phyloP scores from a whole-genome alignment of 2,888 invertebrate species.

The Hirtodrosophila duncani region DNA sequence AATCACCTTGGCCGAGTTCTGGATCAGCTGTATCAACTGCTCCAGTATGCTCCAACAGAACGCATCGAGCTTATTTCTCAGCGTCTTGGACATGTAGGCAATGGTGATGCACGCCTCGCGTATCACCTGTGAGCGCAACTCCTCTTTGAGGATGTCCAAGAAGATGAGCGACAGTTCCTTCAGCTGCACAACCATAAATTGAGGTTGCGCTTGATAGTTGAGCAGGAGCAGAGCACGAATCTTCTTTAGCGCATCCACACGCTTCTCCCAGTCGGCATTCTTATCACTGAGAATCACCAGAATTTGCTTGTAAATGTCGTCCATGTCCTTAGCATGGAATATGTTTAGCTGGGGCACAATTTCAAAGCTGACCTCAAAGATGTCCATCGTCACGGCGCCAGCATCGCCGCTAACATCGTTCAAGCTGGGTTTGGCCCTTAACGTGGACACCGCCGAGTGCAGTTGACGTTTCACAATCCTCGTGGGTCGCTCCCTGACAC shows the following conservation, averaged over 20 bases:
- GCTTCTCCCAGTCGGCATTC: constrained; percentile 94
- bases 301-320: constrained; percentile 87
- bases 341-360: constrained; percentile 89
- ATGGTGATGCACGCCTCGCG: constrained; percentile 97
- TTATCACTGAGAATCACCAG: constrained; percentile 88
- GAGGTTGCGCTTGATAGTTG: constrained; percentile 84
- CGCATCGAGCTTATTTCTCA: constrained; percentile 90
- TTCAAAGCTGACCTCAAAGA: constrained; percentile 91
- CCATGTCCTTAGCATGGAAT: constrained; percentile 90
- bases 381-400: constrained; percentile 93
- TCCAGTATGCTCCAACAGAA: constrained; percentile 91
- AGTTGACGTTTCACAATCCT: constrained; percentile 78
- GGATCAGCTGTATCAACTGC: constrained; percentile 91
- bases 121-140: constrained; percentile 89
- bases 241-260: constrained; percentile 92
- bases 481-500: constrained; percentile 76
- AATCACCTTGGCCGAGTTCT: constrained; percentile 97
- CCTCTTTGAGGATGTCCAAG: constrained; percentile 90
- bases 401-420: constrained; percentile 80
- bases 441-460: constrained; percentile 73
- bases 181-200: constrained; percentile 85
- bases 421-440: constrained; percentile 68
- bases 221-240: constrained; percentile 90
- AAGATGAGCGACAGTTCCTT: constrained; percentile 90
- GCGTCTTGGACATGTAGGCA: constrained; percentile 91